phyloP scores from a whole-genome alignment of 1,140 invertebrate species.

The Drosophila jambulina region DNA sequence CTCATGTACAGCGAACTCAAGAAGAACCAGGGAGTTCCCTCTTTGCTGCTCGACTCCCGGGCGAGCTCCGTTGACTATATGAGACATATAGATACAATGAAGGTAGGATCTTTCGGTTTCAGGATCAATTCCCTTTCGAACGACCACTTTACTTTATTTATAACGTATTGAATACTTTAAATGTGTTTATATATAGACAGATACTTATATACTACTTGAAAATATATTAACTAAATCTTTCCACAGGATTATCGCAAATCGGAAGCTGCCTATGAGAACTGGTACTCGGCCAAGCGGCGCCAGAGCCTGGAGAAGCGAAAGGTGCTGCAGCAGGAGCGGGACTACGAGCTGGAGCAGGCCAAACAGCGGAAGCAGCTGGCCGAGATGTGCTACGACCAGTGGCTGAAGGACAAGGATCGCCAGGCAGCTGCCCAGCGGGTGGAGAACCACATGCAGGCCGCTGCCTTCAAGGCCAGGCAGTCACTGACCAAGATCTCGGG shows the following conservation, averaged over 20 bases:
- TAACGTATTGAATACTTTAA: no score
- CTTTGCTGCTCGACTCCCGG: slow-evolving; percentile 31
- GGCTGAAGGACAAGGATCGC: slow-evolving; percentile 41
- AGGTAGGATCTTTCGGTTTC: slow-evolving; percentile 17
- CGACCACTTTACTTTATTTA: neutral
- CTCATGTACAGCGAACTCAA: slow-evolving; percentile 37
- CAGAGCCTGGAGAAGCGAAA: slow-evolving; percentile 13
- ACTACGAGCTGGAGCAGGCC: neutral
- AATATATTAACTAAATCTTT: no score
- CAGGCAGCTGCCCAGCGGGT: slow-evolving; percentile 23
- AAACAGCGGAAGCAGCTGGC: slow-evolving; percentile 45
- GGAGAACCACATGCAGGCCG: slow-evolving; percentile 26
- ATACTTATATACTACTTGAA: no score
- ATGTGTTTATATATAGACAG: no score
- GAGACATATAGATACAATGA: slow-evolving; percentile 18
- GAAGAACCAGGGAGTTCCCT: slow-evolving; percentile 31
- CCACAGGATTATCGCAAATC: slow-evolving; percentile 26
- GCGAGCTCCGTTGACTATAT: slow-evolving; percentile 31
- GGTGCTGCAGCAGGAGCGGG: slow-evolving; percentile 1
- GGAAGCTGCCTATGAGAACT: slow-evolving; percentile 50
- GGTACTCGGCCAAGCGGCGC: slow-evolving; percentile 50
- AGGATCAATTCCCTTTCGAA: neutral
- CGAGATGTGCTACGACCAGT: slow-evolving; percentile 48
- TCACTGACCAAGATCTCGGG: neutral
- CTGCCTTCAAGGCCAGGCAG: slow-evolving; percentile 3